Percentiles rank a stretch among this genome's conserved stretches.
phyloP scores from a whole-genome alignment of 2,797 vertebrate genomes.

The Urocyon cinereoargenteus region DNA sequence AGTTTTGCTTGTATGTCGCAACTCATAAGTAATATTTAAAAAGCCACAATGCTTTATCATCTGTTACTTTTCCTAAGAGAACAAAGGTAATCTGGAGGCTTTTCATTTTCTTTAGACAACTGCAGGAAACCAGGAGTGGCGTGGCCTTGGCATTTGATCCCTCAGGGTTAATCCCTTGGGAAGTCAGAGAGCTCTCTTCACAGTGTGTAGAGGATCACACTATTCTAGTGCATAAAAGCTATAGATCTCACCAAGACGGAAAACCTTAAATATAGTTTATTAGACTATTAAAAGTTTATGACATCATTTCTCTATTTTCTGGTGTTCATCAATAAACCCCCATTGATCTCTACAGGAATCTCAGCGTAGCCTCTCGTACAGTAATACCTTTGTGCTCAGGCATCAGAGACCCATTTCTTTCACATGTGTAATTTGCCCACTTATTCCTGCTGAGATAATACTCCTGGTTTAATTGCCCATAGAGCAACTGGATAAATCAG shows the following conservation, averaged over 20 bases:
- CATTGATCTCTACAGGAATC: constrained; percentile 76
- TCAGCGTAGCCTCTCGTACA: constrained; percentile 42
- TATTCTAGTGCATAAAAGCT: constrained; percentile 51
- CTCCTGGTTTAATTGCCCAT: constrained; percentile 79
- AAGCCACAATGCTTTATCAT: constrained; percentile 69
- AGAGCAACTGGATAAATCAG: constrained; percentile 70
- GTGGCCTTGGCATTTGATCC: constrained; percentile 62
- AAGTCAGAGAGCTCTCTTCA: constrained; percentile 78
- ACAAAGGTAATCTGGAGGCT: constrained; percentile 61
- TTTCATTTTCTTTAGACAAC: constrained; percentile 75
- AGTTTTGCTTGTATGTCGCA: constrained; percentile 57
- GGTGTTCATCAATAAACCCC: constrained; percentile 76
- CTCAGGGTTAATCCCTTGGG: constrained; percentile 59
- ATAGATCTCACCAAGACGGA: constrained; percentile 70
- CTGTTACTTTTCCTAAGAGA: constrained; percentile 70
- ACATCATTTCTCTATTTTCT: constrained; percentile 73
- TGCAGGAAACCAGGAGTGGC: constrained; percentile 64
- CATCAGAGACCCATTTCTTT: constrained; percentile 81
- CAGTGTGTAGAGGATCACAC: constrained; percentile 50
- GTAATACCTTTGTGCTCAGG: constrained; percentile 68
- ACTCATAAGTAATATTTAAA: constrained; percentile 63
- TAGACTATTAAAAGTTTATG: constrained; percentile 80
- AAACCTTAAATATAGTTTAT: constrained; percentile 83
- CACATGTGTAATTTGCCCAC: constrained; percentile 73
- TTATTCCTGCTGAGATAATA: constrained; percentile 76